phyloP scores from a whole-genome alignment of 2,888 invertebrate species.

The Abrostola tripartita region DNA sequence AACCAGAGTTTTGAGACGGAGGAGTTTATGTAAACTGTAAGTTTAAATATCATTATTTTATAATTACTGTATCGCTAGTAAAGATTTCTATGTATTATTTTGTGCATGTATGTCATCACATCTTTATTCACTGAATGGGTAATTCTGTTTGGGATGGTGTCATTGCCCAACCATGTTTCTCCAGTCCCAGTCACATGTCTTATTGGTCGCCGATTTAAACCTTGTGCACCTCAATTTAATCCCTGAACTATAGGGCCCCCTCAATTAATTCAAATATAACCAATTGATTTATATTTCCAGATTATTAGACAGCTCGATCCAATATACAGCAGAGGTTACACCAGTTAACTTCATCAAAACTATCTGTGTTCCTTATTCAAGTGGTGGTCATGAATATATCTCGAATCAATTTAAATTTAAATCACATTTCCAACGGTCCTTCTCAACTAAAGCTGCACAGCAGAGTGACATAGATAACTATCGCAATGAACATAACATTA shows the following conservation, averaged over 20 bases:
- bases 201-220: no score
- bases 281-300: slow-evolving; percentile 58
- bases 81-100: slow-evolving; percentile 1
- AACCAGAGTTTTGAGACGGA: slow-evolving; percentile 62
- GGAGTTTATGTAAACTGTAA: slow-evolving; percentile 72
- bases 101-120: neutral
- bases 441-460: slow-evolving; percentile 70
- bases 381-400: slow-evolving; percentile 49
- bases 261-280: no score
- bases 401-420: slow-evolving; percentile 43
- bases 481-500: slow-evolving; percentile 91
- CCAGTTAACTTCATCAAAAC: slow-evolving; percentile 52
- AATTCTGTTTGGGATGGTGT: no score
- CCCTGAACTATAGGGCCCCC: no score
- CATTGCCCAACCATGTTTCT: no score
- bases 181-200: no score
- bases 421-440: slow-evolving; percentile 59
- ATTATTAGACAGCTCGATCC: slow-evolving; percentile 62
- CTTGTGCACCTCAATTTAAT: no score
- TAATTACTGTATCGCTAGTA: slow-evolving; percentile 19
- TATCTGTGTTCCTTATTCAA: slow-evolving; percentile 55
- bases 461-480: slow-evolving; percentile 89
- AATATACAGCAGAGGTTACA: slow-evolving; percentile 49
- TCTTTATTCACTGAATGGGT: no score
- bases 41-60: slow-evolving; percentile 48